Percentiles rank a stretch among this genome's conserved stretches.
phyloP scores from a whole-genome alignment of 2,113 vertebrate genomes.

The Desmodus rotundus region DNA sequence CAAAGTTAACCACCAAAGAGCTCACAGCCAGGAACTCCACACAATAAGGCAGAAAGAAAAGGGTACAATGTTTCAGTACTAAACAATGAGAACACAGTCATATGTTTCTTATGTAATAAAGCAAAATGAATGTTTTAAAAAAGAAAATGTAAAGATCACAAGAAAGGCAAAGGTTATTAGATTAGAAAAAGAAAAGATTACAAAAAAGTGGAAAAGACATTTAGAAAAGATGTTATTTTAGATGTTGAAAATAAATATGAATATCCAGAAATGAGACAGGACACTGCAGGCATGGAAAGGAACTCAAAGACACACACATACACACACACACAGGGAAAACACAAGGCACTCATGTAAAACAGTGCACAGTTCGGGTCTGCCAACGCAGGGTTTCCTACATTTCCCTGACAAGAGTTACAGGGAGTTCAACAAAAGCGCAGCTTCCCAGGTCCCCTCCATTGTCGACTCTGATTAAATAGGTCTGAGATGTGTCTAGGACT shows the following conservation, averaged over 20 bases:
- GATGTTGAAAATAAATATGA: slow-evolving; percentile 5
- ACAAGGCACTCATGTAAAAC: background rate
- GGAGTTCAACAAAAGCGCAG: background rate
- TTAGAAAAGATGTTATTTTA: slow-evolving; percentile 11
- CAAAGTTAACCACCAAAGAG: background rate
- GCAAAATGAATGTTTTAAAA: slow-evolving; percentile 7
- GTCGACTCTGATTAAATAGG: background rate
- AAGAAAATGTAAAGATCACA: background rate
- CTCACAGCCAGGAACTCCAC: background rate
- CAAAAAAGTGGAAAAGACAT: slow-evolving; percentile 5
- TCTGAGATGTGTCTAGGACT: background rate
- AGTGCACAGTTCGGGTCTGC: background rate
- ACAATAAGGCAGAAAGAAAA: background rate
- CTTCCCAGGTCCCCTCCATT: background rate
- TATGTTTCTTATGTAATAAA: background rate
- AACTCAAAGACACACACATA: background rate
- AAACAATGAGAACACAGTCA: background rate
- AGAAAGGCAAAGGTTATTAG: background rate
- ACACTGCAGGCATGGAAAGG: background rate
- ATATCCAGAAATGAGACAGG: background rate
- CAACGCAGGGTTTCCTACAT: background rate
- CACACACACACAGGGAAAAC: background rate
- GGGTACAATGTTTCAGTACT: background rate
- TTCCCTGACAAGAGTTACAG: background rate
- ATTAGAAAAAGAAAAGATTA: background rate